These are phyloP conservation scores for Leptocoma aspasia DNA, from an alignment of 2,113 vertebrate genomes.

Conservation along the genomic window DNA sequence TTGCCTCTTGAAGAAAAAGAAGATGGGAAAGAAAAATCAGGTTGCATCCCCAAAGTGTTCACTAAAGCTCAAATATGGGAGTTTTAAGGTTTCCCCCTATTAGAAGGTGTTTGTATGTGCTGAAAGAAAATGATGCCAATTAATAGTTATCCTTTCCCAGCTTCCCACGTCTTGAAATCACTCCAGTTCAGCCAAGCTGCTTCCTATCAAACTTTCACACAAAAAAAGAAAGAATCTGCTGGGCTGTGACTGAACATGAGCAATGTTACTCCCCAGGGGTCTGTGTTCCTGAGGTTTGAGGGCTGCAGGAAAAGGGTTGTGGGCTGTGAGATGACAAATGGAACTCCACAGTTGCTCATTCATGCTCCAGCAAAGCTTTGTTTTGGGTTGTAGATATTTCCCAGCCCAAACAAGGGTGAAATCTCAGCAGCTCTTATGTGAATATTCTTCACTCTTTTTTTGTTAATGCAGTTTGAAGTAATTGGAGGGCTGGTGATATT, in stretches of 20 bases:
- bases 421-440: background rate
- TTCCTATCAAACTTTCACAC: background rate
- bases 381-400: background rate
- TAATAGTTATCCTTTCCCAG: background rate
- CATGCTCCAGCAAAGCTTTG: background rate
- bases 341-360: background rate
- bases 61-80: background rate
- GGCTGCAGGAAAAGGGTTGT: background rate
- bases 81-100: background rate
- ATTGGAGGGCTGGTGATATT: background rate
- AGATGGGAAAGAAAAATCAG: background rate
- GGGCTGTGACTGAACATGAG: background rate
- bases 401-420: background rate
- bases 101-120: background rate
- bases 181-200: background rate
- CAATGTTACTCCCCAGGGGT: background rate
- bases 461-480: background rate
- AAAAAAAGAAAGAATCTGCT: background rate
- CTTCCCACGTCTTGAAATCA: background rate
- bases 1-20: background rate
- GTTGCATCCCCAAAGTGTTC: background rate
- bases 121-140: background rate
- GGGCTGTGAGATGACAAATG: background rate
- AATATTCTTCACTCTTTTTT: background rate
- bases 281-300: background rate